Percentiles rank a stretch among this genome's conserved stretches.
Evolutionary conservation across 2,797 vertebrate genomes (phyloP).

Genomic region (Lophius americanus): DNA sequence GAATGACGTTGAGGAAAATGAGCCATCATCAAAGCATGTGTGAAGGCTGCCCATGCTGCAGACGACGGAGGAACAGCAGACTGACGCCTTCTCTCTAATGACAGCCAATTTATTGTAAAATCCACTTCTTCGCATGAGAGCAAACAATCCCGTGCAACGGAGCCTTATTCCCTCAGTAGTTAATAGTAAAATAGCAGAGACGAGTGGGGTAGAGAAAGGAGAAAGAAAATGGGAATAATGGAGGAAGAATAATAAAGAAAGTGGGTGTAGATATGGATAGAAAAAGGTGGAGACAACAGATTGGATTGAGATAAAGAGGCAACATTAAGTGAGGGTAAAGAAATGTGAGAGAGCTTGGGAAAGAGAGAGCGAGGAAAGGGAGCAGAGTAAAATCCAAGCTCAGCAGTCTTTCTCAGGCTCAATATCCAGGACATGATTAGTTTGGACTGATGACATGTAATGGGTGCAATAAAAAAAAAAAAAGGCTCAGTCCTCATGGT

Average conservation of each 20-base stretch:
- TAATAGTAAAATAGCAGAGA: slow-evolving; percentile 49
- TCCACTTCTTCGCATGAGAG: slow-evolving; percentile 66
- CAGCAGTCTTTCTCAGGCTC: slow-evolving; percentile 77
- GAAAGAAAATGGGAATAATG: slow-evolving; percentile 16
- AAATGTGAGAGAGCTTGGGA: slow-evolving; percentile 25
- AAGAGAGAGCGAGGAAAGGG: slow-evolving; percentile 26
- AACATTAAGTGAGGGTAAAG: slow-evolving; percentile 49
- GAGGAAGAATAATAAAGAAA: slow-evolving; percentile 54
- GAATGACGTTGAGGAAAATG: slow-evolving; percentile 43
- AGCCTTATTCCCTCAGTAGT: slow-evolving; percentile 49
- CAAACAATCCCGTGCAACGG: slow-evolving; percentile 59
- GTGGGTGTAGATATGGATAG: slow-evolving; percentile 55
- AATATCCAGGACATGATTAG: slow-evolving; percentile 81
- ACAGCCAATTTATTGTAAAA: slow-evolving; percentile 75
- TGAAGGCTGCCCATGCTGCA: slow-evolving; percentile 36
- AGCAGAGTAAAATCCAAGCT: slow-evolving; percentile 68
- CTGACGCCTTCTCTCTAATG: slow-evolving; percentile 59
- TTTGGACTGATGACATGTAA: slow-evolving; percentile 78
- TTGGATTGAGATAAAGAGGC: slow-evolving; percentile 67
- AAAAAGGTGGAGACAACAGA: slow-evolving; percentile 61
- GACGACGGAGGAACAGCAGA: slow-evolving; percentile 44
- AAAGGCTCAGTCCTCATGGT: slow-evolving; percentile 48
- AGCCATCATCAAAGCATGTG: slow-evolving; percentile 58
- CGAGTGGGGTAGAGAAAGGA: background rate
- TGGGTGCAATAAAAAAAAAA: slow-evolving; percentile 67